These are phyloP conservation scores for Aurelia aurita DNA, from an alignment of 30 jellyfish, hydroid and myxozoan species.

Conservation along the genomic window DNA sequence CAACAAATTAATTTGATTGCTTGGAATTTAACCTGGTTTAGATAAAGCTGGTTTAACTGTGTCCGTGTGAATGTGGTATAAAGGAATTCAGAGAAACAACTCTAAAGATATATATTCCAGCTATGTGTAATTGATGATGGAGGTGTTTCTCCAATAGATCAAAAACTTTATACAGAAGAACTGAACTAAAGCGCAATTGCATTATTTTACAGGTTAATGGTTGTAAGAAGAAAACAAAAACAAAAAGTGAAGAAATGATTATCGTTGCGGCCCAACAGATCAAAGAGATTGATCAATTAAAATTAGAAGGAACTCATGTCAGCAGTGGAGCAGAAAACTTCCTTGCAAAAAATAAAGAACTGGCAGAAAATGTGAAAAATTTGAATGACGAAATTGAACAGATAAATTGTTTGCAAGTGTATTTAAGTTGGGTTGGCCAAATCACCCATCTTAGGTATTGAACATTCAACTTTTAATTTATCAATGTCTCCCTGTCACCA, in stretches of 20 bases:
- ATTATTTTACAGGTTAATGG: constrained; percentile 17
- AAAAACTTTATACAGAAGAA: no score
- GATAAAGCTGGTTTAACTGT: no score
- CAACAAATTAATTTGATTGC: no score
- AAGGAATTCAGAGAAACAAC: no score
- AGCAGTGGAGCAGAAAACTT: not conserved
- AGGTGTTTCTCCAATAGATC: no score
- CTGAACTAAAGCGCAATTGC: no score
- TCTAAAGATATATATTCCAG: no score
- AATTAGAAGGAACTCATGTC: not conserved
- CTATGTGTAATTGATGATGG: no score
- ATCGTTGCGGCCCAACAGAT: constrained; percentile 26
- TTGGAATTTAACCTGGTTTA: no score
- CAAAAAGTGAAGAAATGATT: not conserved
- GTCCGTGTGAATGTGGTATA: no score
- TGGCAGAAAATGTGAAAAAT: not conserved
- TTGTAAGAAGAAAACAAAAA: constrained; percentile 12
- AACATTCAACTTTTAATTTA: no score
- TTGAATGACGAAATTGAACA: constrained; percentile 58
- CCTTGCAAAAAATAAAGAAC: constrained; percentile 4
- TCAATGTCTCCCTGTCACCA: no score
- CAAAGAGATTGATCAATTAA: constrained; percentile 3
- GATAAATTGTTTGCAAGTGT: constrained; percentile 64
- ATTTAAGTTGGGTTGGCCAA: constrained; percentile 68
- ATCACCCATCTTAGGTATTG: constrained; percentile 44